These are phyloP conservation scores for Melanotaenia boesemani DNA, from an alignment of 2,797 vertebrate species.

Conservation along the genomic window DNA sequence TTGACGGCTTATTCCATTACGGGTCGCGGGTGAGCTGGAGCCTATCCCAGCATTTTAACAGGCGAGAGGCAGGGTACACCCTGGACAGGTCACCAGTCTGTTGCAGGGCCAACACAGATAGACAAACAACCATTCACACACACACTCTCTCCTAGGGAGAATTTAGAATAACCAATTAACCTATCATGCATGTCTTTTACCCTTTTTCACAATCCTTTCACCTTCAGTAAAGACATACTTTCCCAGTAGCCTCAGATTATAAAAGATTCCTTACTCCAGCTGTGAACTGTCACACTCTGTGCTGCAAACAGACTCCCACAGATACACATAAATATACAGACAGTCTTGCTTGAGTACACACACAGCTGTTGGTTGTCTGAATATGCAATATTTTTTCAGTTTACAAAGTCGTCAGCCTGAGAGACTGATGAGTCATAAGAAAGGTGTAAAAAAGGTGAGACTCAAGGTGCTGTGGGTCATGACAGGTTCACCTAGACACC, in stretches of 20 bases:
- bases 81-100: no score
- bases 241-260: constrained; percentile 2
- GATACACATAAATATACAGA: constrained; percentile 37
- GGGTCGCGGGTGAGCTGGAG: no score
- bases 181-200: no score
- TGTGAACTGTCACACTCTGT: constrained; percentile 48
- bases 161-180: no score
- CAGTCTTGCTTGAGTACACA: constrained; percentile 19
- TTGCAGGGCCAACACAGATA: no score
- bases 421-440: constrained; percentile 12
- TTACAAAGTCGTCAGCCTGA: constrained; percentile 3
- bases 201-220: constrained; percentile 4
- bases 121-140: no score
- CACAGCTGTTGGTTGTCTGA: constrained; percentile 49
- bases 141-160: no score
- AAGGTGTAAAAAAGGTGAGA: constrained; percentile 11
- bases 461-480: constrained; percentile 4
- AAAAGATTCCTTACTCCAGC: constrained; percentile 51
- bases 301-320: constrained; percentile 21
- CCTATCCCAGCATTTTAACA: no score
- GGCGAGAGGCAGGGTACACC: no score
- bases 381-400: constrained; percentile 24
- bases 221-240: constrained; percentile 1
- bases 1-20: no score
- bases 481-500: constrained; percentile 1